Evolutionary conservation across 1,140 invertebrate species (phyloP), one percentile per base, ranked within the genome.

Genomic region (Leptinotarsa lineolata): DNA sequence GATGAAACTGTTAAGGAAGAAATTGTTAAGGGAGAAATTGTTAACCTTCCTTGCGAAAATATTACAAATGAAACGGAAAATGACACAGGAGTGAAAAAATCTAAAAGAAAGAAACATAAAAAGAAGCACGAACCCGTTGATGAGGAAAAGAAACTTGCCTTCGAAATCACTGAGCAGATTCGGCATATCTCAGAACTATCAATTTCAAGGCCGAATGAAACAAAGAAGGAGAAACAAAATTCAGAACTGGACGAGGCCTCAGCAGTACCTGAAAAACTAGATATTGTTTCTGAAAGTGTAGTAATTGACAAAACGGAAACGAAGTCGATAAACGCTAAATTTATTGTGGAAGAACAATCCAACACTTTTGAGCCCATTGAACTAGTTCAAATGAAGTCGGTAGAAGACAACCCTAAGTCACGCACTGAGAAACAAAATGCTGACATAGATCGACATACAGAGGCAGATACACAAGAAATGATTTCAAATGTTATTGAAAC

Each of bases 41-140:
- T 54, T 54, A 15, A 54, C 5, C n/a, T 54, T 16, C 3, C 48
- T 54, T 11, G 30, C 30, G 48, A 54, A 15, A 15, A 3, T 22
- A n/a, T 22, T 20, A 12, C 3, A 12, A 45, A 59, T 16, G 61
- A 72, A 65, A 54, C 61, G 5, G 59, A 45, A 45, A 24, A 11
- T 0, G 46, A 68, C 0, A 16, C 24, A 13, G 69, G 15, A 61
- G n/a, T 13, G 20, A 59, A 71, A 44, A 67, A 72, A 4, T 54
- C 64, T 6, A 67, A 30, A 11, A 72, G 67, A 44, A 72, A 67
- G 13, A 72, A 67, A 59, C 71, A 72, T 39, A 72, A 72, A 44
- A 68, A 48, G 54, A 76, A 76, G 54, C 30, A 70, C 3, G 48
- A 65, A 70, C n/a, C 18, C n/a, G 44, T 21, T 48, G 20, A 22